Evolutionary conservation across 2,113 vertebrate genomes (phyloP).

Genomic region (Chloropsis hardwickii): DNA sequence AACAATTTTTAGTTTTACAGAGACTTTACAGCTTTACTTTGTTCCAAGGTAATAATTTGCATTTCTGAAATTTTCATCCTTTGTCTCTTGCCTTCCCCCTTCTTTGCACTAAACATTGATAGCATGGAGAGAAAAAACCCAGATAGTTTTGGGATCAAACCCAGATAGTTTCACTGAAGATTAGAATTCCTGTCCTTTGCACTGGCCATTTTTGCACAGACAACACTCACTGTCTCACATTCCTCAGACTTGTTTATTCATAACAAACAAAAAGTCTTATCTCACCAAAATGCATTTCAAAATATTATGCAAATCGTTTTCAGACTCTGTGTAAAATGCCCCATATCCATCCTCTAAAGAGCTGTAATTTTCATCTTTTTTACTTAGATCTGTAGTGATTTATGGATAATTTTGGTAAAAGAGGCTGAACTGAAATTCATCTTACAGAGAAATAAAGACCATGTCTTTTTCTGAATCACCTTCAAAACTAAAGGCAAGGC

Average conservation of each 20-base stretch:
- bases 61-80: not conserved
- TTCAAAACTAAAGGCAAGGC: not conserved
- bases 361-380: not conserved
- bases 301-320: not conserved
- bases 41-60: not conserved
- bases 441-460: not conserved
- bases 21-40: not conserved
- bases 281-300: not conserved
- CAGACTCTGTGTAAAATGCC: not conserved
- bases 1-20: not conserved
- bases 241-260: not conserved
- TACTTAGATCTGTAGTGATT: not conserved
- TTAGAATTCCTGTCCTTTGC: not conserved
- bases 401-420: not conserved
- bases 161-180: not conserved
- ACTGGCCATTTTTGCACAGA: not conserved
- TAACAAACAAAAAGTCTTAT: not conserved
- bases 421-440: not conserved
- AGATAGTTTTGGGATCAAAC: not conserved
- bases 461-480: not conserved
- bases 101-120: not conserved
- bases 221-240: not conserved
- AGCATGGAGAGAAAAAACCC: not conserved
- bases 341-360: not conserved
- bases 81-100: not conserved